Percentiles rank a stretch among this genome's conserved stretches.
Evolutionary conservation across 37 sponge, comb jelly and placozoan species (phyloP).

Genomic region (Eunapius fragilis): DNA sequence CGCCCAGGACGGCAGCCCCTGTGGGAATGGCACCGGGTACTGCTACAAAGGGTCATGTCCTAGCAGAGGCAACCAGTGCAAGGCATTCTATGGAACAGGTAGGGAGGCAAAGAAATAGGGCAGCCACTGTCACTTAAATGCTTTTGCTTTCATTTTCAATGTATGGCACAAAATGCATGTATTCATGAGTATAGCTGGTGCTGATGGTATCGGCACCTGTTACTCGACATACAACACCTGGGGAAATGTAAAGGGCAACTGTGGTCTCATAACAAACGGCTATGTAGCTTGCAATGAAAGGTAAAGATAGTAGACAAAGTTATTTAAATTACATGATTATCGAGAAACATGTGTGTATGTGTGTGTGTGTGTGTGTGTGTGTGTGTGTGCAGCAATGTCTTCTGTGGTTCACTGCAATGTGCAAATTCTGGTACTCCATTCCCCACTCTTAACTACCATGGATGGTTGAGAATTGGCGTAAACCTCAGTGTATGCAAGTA

Average conservation of each 20-base stretch:
- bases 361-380: no score
- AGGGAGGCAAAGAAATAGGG: background rate
- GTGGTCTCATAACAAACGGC: constrained; percentile 2
- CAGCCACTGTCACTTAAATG: no score
- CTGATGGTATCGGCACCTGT: constrained; percentile 9
- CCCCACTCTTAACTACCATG: background rate
- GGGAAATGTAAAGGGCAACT: constrained; percentile 55
- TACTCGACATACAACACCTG: constrained; percentile 5
- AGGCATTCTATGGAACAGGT: constrained; percentile 6
- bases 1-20: background rate
- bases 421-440: background rate
- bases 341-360: no score
- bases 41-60: constrained; percentile 48
- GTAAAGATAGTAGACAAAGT: background rate
- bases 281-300: constrained; percentile 51
- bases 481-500: background rate
- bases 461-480: background rate
- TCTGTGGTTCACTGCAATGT: background rate
- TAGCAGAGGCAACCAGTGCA: constrained; percentile 26
- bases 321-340: background rate
- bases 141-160: background rate
- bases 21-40: constrained; percentile 38
- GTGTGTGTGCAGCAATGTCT: background rate
- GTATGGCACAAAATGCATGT: background rate
- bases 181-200: background rate